These are phyloP conservation scores for Sparus aurata DNA, from an alignment of 2,797 vertebrate genomes.

Conservation along the genomic window DNA sequence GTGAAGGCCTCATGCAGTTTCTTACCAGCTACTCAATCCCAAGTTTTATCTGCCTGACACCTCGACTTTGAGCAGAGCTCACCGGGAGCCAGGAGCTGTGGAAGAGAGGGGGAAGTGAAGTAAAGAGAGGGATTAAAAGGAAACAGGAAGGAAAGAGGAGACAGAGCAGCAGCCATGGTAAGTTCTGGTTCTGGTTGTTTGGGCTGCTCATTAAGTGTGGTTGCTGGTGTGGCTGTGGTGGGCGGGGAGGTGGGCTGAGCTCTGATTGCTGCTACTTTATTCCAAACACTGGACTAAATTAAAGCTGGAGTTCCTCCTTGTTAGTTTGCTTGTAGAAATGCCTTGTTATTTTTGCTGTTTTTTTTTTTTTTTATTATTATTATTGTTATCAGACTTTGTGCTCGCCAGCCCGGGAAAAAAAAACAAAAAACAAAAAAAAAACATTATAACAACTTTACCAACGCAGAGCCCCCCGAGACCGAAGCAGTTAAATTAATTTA, in stretches of 20 bases:
- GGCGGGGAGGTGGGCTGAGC: constrained; percentile 54
- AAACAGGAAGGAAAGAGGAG: constrained; percentile 9
- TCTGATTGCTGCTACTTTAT: constrained; percentile 13
- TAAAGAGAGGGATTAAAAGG: constrained; percentile 2
- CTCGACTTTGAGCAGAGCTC: constrained; percentile 45
- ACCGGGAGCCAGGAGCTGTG: constrained; percentile 16
- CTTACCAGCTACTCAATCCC: constrained; percentile 54
- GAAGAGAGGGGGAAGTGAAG: neutral
- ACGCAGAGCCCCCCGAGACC: constrained; percentile 17
- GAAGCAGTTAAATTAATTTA: constrained; percentile 9
- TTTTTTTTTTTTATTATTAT: too few relatives aligned
- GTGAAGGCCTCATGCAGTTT: constrained; percentile 88
- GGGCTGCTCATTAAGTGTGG: constrained; percentile 48
- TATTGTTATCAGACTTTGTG: neutral
- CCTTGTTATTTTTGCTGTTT: too few relatives aligned
- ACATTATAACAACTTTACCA: constrained; percentile 20
- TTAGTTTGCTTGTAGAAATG: neutral
- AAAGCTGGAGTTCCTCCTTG: neutral
- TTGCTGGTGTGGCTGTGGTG: constrained; percentile 37
- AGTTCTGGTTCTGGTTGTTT: constrained; percentile 72
- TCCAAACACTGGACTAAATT: neutral
- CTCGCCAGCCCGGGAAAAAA: neutral
- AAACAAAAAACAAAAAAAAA: neutral
- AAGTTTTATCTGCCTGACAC: constrained; percentile 71
- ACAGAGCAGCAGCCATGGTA: constrained; percentile 84